A percentile compares a stretch with the other conserved stretches of the same genome.
These are phyloP conservation scores for Clarias fuscus DNA, from an alignment of 2,797 vertebrate species.

Conservation along the genomic window DNA sequence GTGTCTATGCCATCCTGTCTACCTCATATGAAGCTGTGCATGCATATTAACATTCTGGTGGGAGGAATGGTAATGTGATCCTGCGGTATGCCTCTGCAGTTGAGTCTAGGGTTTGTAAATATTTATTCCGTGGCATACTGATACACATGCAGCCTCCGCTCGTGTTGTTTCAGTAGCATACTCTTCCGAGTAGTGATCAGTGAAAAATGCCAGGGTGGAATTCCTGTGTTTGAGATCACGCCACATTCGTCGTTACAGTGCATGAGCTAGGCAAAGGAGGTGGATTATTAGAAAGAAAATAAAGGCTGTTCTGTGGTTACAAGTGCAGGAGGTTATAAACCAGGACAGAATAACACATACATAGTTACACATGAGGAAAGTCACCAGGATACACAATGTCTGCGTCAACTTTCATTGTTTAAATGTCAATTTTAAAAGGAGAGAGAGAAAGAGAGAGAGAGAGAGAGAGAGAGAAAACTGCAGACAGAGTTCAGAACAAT, in stretches of 20 bases:
- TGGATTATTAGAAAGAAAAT: conserved; percentile 14
- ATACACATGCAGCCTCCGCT: conserved; percentile 50
- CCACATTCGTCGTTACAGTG: conserved; percentile 14
- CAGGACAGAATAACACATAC: conserved; percentile 30
- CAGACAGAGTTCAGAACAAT: conserved; percentile 27
- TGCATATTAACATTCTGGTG: conserved; percentile 74
- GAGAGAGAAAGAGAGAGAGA: too few relatives aligned
- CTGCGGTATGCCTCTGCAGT: conserved; percentile 61
- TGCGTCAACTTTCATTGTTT: conserved; percentile 38
- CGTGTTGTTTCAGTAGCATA: conserved; percentile 44
- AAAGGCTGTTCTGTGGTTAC: conserved; percentile 32
- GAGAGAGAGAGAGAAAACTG: conserved; percentile 7
- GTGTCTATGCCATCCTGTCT: conserved; percentile 63
- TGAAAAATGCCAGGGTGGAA: conserved; percentile 32
- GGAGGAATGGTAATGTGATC: conserved; percentile 70
- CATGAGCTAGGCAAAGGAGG: conserved; percentile 1
- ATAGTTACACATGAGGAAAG: conserved; percentile 24
- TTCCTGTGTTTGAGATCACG: conserved; percentile 28
- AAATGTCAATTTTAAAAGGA: conserved; percentile 28
- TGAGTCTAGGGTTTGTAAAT: conserved; percentile 73
- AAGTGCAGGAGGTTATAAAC: conserved; percentile 27
- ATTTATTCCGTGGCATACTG: conserved; percentile 68
- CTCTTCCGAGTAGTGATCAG: conserved; percentile 46
- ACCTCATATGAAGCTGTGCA: conserved; percentile 66
- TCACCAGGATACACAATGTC: conserved; percentile 25